phyloP scores from a whole-genome alignment of 1,140 invertebrate species.

The Drosophila lowei region DNA sequence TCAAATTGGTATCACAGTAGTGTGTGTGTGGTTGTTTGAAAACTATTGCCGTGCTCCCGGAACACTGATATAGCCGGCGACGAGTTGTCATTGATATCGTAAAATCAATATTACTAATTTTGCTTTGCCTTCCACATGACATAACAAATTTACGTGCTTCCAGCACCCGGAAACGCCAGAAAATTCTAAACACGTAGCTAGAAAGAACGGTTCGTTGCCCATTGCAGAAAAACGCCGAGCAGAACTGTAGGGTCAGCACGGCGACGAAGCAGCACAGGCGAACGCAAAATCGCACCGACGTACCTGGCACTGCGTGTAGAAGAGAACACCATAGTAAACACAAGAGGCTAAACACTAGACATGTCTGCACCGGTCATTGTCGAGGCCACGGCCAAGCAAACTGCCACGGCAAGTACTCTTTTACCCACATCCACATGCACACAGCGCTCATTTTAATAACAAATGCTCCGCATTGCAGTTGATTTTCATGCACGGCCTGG shows the following conservation, averaged over 20 bases:
- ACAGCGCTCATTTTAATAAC: background rate
- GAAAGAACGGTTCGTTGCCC: slow-evolving; percentile 4
- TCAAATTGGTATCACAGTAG: too few relatives aligned
- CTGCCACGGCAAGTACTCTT: slow-evolving; percentile 88
- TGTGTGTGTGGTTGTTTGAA: too few relatives aligned
- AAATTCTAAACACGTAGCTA: too few relatives aligned
- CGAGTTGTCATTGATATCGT: slow-evolving; percentile 53
- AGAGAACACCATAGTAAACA: slow-evolving; percentile 12
- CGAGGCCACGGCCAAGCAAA: slow-evolving; percentile 90
- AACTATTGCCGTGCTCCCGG: too few relatives aligned
- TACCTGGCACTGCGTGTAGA: slow-evolving; percentile 21
- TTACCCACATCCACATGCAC: background rate
- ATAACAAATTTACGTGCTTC: slow-evolving; percentile 53
- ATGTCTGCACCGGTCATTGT: slow-evolving; percentile 89
- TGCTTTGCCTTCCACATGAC: slow-evolving; percentile 66
- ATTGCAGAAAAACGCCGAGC: slow-evolving; percentile 30
- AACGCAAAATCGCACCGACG: slow-evolving; percentile 19
- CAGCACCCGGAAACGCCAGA: slow-evolving; percentile 6
- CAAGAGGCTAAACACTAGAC: slow-evolving; percentile 59
- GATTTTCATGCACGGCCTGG: slow-evolving; percentile 88
- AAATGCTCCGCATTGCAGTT: slow-evolving; percentile 84
- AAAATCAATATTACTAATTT: slow-evolving; percentile 79
- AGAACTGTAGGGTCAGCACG: slow-evolving; percentile 5
- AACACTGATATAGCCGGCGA: slow-evolving; percentile 3
- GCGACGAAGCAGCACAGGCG: slow-evolving; percentile 13